These are phyloP conservation scores for Drosophila neutralis DNA, from an alignment of 2,888 invertebrate species.

Conservation along the genomic window DNA sequence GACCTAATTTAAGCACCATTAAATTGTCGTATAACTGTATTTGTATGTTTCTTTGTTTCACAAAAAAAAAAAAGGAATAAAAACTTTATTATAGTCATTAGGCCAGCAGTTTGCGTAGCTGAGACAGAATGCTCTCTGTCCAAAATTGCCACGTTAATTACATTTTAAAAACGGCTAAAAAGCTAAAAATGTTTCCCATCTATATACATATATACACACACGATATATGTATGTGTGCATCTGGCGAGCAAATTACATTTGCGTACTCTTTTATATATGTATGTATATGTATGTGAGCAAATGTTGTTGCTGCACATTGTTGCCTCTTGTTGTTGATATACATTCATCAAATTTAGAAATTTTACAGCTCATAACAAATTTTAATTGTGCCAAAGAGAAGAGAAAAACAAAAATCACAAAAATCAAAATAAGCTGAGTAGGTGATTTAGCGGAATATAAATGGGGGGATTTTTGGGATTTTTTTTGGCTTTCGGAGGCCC, in stretches of 20 bases:
- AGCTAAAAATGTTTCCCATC: conserved; percentile 17
- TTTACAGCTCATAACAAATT: conserved; percentile 78
- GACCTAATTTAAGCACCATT: conserved; percentile 7
- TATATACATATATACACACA: neutral
- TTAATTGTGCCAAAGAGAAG: conserved; percentile 69
- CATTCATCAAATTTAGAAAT: conserved; percentile 76
- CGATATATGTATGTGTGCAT: neutral
- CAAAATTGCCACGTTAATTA: conserved; percentile 45
- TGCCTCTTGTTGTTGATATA: conserved; percentile 45
- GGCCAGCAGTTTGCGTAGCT: conserved; percentile 2
- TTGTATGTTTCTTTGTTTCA: conserved; percentile 3
- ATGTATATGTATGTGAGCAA: conserved; percentile 2
- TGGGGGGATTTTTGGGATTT: neutral
- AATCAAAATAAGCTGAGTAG: neutral
- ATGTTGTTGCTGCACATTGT: conserved; percentile 43
- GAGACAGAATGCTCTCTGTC: conserved; percentile 5
- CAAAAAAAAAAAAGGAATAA: neutral
- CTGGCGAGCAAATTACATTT: conserved; percentile 32
- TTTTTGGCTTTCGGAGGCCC: conserved; percentile 3
- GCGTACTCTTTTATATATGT: conserved; percentile 15
- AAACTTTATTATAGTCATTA: neutral
- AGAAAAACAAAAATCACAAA: neutral
- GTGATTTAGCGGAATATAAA: neutral
- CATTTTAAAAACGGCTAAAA: conserved; percentile 43
- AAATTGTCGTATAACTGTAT: conserved; percentile 4